phyloP scores from a whole-genome alignment of 2,797 vertebrate species.

The Apogon talboti region DNA sequence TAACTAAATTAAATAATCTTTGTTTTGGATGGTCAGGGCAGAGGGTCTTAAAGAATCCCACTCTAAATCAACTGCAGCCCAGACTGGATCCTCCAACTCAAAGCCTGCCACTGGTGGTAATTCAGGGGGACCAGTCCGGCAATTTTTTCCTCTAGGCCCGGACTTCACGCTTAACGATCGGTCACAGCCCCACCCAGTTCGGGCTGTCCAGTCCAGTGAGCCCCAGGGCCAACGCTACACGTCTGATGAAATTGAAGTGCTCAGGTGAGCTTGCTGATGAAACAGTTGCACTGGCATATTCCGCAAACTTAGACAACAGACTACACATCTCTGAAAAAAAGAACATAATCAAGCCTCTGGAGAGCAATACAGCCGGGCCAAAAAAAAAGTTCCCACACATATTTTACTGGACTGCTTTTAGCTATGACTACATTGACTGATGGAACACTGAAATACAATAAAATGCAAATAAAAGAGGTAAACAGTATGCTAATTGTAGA shows the following conservation, averaged over 20 bases:
- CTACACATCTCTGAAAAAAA: too few relatives aligned
- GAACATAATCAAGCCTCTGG: too few relatives aligned
- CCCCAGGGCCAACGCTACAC: conserved; percentile 93
- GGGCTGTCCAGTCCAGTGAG: conserved; percentile 90
- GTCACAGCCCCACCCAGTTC: conserved; percentile 86
- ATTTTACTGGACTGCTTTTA: too few relatives aligned
- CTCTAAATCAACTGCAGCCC: conserved; percentile 83
- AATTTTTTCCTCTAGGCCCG: conserved; percentile 91
- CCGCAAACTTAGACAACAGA: too few relatives aligned
- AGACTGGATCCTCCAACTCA: conserved; percentile 73
- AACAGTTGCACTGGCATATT: too few relatives aligned
- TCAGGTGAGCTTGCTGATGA: conserved; percentile 85
- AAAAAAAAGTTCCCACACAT: too few relatives aligned
- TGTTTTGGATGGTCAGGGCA: conserved; percentile 81
- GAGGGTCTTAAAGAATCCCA: conserved; percentile 93
- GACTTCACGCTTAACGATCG: conserved; percentile 92
- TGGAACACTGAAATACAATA: too few relatives aligned
- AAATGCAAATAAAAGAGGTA: too few relatives aligned
- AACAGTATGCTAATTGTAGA: too few relatives aligned
- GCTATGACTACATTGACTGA: too few relatives aligned
- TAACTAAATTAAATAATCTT: not conserved
- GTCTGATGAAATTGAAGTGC: conserved; percentile 95
- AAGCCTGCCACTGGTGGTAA: conserved; percentile 69
- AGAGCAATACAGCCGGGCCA: too few relatives aligned
- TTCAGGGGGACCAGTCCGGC: conserved; percentile 80